Conservation (phyloP, 2,113 vertebrate species). For the Sporophila hypoxantha region DNA sequence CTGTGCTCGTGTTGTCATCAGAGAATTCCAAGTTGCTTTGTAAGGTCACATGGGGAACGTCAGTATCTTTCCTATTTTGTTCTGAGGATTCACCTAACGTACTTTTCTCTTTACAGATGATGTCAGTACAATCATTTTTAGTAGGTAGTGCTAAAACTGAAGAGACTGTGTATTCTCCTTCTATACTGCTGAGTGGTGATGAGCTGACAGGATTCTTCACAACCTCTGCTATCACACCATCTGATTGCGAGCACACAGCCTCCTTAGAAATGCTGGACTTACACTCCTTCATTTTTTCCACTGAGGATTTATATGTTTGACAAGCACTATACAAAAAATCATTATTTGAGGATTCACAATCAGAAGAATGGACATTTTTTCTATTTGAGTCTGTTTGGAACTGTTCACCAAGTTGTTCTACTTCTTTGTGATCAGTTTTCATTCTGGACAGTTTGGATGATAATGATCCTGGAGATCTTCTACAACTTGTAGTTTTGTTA, state of each 20-base stretch:
- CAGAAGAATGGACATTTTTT: not conserved
- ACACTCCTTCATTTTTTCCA: not conserved
- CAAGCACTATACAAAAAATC: not conserved
- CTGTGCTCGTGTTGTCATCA: not conserved
- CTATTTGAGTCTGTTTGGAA: constrained; percentile 1
- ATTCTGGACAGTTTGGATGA: constrained; percentile 81
- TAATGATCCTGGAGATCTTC: constrained; percentile 65
- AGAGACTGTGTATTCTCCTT: not conserved
- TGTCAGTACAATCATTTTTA: not conserved
- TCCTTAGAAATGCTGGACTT: not conserved
- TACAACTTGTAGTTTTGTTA: not conserved
- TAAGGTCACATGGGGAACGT: not conserved
- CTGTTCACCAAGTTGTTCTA: not conserved
- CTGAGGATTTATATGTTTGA: not conserved
- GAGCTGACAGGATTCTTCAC: not conserved
- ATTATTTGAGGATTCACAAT: not conserved
- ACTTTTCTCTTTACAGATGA: not conserved
- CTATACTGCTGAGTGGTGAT: not conserved
- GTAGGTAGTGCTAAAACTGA: not conserved
- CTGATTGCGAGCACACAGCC: not conserved
- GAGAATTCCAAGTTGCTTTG: not conserved
- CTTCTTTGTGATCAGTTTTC: constrained; percentile 60
- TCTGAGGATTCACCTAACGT: not conserved
- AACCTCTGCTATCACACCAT: not conserved
- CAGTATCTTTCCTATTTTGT: not conserved